A percentile compares a stretch with the other conserved stretches of the same genome.
Conservation (phyloP, 2,888 invertebrate genomes). For the Schrankia costaestrigalis region DNA sequence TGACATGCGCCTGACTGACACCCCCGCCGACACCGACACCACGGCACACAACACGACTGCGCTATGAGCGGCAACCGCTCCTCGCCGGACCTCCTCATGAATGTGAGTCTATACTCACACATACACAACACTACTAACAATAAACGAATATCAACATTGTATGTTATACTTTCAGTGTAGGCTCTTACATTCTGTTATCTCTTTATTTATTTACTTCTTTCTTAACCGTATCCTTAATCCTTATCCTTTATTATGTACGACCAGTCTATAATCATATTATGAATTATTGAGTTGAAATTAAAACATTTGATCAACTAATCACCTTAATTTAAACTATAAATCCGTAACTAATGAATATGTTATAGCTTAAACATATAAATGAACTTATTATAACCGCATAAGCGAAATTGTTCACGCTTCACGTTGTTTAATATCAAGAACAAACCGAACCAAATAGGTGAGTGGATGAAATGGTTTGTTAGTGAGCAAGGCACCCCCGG, state of each 20-base stretch:
- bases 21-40: too few species aligned
- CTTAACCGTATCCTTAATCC: too few species aligned
- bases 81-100: conserved; percentile 72
- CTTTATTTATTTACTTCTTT: too few species aligned
- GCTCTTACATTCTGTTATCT: too few species aligned
- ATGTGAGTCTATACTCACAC: conserved; percentile 65
- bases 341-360: conserved; percentile 15
- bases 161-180: too few species aligned
- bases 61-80: conserved; percentile 36
- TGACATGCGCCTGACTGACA: conserved; percentile 75
- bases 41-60: conserved; percentile 41
- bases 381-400: conserved; percentile 17
- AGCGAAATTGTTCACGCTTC: conserved; percentile 40
- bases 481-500: conserved; percentile 53
- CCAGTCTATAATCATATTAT: too few species aligned
- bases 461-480: conserved; percentile 62
- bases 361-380: conserved; percentile 17
- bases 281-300: too few species aligned
- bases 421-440: conserved; percentile 47
- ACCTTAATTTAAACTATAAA: conserved; percentile 6
- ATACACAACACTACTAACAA: conserved; percentile 19
- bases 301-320: background rate
- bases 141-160: background rate
- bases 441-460: conserved; percentile 56
- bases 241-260: too few species aligned